Evolutionary conservation across 2,113 vertebrate species (phyloP).

Genomic region (Tachysurus vachellii): DNA sequence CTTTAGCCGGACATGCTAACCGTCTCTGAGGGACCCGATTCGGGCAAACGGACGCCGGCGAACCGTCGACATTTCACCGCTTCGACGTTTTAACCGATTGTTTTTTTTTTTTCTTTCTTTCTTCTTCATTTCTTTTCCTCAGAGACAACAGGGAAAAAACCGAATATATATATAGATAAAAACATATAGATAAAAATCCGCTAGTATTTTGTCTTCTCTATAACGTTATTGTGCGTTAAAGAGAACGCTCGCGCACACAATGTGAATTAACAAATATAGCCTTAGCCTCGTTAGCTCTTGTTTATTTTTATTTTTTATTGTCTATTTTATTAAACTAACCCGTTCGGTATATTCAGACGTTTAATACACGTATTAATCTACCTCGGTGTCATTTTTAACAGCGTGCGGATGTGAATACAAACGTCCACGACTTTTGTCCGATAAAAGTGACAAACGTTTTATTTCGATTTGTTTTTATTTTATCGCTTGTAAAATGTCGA

Average conservation of each 20-base stretch:
- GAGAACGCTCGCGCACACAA: background rate
- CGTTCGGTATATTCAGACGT: background rate
- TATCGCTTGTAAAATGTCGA: too few relatives aligned
- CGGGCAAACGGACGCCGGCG: conserved; percentile 22
- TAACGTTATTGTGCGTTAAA: background rate
- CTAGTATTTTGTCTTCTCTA: background rate
- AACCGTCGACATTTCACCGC: conserved; percentile 35
- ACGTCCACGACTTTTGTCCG: background rate
- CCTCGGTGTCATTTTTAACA: background rate
- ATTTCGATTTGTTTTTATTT: too few relatives aligned
- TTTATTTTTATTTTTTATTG: background rate
- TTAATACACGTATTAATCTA: background rate
- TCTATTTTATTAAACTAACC: background rate
- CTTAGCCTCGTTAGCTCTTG: conserved; percentile 18
- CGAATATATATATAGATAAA: background rate
- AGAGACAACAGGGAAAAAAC: background rate
- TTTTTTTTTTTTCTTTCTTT: background rate
- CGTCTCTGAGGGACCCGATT: conserved; percentile 14
- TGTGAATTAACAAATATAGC: conserved; percentile 9
- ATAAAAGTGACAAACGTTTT: background rate
- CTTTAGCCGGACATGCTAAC: conserved; percentile 39
- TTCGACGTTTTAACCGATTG: conserved; percentile 5
- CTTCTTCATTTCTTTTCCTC: background rate
- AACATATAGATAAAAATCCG: background rate
- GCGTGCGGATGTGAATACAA: background rate